Evolutionary conservation across 2,113 vertebrate genomes (phyloP).

Genomic region (Candoia aspera): DNA sequence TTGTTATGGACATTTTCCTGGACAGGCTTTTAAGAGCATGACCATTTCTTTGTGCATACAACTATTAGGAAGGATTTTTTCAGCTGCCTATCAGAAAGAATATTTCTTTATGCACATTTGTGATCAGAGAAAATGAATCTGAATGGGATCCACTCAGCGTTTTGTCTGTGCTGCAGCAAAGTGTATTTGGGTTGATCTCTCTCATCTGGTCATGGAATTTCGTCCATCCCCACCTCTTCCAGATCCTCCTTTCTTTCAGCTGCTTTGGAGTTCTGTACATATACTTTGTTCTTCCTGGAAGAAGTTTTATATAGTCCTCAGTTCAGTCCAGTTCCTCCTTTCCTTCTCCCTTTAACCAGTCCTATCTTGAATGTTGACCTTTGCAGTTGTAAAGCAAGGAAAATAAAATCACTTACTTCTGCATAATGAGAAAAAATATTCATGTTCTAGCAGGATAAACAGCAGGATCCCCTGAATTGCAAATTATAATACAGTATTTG

Average conservation of each 20-base stretch:
- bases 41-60: background rate
- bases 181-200: background rate
- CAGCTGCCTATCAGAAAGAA: background rate
- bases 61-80: background rate
- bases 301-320: background rate
- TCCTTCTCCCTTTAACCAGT: background rate
- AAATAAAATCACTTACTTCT: background rate
- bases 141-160: background rate
- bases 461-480: slow-evolving; percentile 21
- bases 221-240: background rate
- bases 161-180: background rate
- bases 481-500: slow-evolving; percentile 49
- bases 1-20: background rate
- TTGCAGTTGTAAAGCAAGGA: background rate
- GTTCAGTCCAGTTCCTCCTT: background rate
- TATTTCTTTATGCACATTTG: background rate
- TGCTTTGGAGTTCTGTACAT: background rate
- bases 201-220: background rate
- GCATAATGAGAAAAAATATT: background rate
- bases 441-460: background rate
- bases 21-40: background rate
- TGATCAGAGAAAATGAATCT: background rate
- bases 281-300: background rate
- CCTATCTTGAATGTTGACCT: background rate
- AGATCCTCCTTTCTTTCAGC: background rate